Conservation (phyloP, 1,140 invertebrate genomes). For the Cydia fagiglandana region DNA sequence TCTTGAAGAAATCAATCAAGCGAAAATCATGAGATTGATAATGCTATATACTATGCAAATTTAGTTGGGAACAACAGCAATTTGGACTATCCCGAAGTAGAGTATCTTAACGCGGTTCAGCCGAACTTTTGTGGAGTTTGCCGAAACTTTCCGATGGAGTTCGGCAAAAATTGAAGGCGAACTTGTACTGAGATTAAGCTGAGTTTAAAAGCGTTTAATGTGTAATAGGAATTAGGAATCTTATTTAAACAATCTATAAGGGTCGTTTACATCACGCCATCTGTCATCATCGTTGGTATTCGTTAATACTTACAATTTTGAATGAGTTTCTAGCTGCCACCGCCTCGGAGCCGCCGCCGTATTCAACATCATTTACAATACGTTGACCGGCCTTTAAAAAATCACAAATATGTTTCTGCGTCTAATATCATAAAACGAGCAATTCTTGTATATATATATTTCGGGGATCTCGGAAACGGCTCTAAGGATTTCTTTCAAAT, state of each 20-base stretch:
- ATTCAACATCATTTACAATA: too few species aligned
- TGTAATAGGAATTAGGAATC: background rate
- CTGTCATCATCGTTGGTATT: too few species aligned
- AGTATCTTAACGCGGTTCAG: conserved; percentile 17
- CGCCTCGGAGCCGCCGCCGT: too few species aligned
- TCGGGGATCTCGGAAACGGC: too few species aligned
- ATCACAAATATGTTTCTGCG: too few species aligned
- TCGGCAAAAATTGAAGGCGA: conserved; percentile 12
- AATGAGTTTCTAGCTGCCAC: too few species aligned
- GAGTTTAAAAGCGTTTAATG: conserved; percentile 20
- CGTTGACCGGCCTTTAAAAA: too few species aligned
- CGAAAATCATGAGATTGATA: conserved; percentile 11
- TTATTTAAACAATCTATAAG: background rate
- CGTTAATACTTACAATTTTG: too few species aligned
- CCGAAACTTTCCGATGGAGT: conserved; percentile 14
- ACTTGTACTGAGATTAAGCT: conserved; percentile 19
- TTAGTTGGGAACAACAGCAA: conserved; percentile 17
- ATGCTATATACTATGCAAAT: conserved; percentile 8
- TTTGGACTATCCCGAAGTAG: conserved; percentile 10
- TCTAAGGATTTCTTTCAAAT: too few species aligned
- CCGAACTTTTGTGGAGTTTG: background rate
- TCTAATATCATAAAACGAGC: too few species aligned
- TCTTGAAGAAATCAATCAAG: background rate
- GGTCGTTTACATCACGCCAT: too few species aligned
- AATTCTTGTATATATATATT: too few species aligned